Percentiles rank a stretch among this genome's conserved stretches.
These are phyloP conservation scores for Seira ritae DNA, from an alignment of 2,888 invertebrate species.

Conservation along the genomic window DNA sequence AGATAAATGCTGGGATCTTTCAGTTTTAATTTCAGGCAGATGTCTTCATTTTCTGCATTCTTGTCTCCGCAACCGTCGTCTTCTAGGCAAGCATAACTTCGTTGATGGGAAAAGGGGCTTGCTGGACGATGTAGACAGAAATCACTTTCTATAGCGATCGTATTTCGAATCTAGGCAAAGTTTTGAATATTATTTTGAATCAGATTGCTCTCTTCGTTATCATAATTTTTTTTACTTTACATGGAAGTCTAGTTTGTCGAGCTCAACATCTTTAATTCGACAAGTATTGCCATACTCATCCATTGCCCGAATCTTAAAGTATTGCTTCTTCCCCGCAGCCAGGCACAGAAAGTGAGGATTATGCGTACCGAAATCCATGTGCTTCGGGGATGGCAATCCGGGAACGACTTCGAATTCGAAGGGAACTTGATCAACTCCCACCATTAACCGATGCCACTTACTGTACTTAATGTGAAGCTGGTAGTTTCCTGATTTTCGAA, in stretches of 20 bases:
- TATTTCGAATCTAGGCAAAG: background rate
- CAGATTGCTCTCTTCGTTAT: background rate
- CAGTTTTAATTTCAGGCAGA: constrained; percentile 27
- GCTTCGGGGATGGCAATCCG: constrained; percentile 8
- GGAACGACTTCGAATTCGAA: constrained; percentile 15
- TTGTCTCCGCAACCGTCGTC: background rate
- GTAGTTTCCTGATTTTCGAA: constrained; percentile 24
- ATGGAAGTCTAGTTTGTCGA: background rate
- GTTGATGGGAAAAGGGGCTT: background rate
- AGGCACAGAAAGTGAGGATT: constrained; percentile 27
- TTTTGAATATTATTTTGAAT: background rate
- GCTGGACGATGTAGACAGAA: background rate
- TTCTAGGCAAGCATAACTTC: background rate
- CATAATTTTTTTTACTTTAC: background rate
- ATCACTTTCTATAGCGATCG: background rate
- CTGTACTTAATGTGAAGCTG: constrained; percentile 21
- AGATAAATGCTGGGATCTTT: constrained; percentile 31
- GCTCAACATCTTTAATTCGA: constrained; percentile 7
- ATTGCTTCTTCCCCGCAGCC: constrained; percentile 1
- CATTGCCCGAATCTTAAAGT: constrained; percentile 24
- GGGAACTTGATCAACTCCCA: background rate
- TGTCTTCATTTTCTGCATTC: background rate
- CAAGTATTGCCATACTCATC: constrained; percentile 42
- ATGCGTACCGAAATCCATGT: constrained; percentile 40
- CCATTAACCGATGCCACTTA: background rate